Conservation (phyloP, 2,113 vertebrate species). For the Malurus elegans region DNA sequence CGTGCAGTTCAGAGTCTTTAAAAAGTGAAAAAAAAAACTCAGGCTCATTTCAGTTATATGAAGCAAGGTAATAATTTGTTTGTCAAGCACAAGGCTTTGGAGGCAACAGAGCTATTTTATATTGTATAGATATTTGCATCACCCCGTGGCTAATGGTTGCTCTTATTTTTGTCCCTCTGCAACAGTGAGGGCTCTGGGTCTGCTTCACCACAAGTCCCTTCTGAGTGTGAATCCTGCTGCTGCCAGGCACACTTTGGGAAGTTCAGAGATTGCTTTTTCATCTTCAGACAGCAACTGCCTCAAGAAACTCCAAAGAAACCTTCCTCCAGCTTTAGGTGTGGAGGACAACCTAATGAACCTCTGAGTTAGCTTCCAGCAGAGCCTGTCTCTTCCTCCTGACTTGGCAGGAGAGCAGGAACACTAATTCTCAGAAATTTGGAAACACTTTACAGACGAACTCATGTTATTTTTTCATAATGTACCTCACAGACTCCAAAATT, state of each 20-base stretch:
- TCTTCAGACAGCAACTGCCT: neutral
- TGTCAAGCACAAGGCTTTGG: neutral
- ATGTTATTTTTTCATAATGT: neutral
- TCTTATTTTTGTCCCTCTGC: neutral
- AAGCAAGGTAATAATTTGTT: neutral
- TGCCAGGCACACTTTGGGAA: neutral
- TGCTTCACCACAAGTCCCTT: neutral
- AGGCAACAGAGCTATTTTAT: neutral
- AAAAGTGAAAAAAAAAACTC: neutral
- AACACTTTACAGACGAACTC: neutral
- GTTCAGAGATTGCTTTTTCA: neutral
- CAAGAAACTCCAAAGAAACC: neutral
- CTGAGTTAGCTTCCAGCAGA: neutral
- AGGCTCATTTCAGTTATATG: neutral
- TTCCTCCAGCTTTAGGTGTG: neutral
- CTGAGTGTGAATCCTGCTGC: neutral
- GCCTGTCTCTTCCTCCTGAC: neutral
- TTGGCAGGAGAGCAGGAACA: neutral
- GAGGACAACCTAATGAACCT: neutral
- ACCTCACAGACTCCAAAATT: neutral
- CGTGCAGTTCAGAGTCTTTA: neutral
- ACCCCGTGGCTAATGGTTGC: fast-evolving
- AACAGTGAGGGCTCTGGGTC: neutral
- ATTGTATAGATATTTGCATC: neutral
- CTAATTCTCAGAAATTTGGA: neutral